phyloP scores from a whole-genome alignment of 2,797 vertebrate species.

The Eulemur mongoz region DNA sequence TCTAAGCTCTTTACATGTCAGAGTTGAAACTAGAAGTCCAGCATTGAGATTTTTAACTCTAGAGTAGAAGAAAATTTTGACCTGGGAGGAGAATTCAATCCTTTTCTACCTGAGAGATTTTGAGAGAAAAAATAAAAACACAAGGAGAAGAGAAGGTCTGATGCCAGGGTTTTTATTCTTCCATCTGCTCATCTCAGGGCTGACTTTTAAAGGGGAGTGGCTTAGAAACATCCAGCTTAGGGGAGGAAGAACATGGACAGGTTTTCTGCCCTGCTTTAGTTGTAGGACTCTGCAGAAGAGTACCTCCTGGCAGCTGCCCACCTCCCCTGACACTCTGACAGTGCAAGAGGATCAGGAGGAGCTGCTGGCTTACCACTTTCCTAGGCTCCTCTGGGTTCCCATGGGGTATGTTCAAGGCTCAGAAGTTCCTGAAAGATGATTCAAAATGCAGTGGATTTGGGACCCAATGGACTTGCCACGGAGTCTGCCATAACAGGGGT shows the following conservation, averaged over 20 bases:
- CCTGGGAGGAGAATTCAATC: neutral
- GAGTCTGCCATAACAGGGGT: neutral
- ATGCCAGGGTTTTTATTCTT: neutral
- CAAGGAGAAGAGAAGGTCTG: neutral
- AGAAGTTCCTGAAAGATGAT: neutral
- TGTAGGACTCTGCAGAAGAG: neutral
- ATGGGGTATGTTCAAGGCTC: neutral
- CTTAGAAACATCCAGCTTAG: neutral
- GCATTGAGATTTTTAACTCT: neutral
- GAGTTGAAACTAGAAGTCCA: neutral
- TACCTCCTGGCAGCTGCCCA: no score
- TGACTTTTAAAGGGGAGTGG: neutral
- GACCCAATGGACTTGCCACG: neutral
- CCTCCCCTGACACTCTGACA: neutral
- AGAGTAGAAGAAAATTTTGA: neutral
- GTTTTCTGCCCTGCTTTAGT: neutral
- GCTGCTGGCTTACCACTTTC: neutral
- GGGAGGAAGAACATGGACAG: no score
- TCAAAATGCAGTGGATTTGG: neutral
- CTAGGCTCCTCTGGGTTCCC: neutral
- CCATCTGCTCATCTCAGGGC: neutral
- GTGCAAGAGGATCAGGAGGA: neutral
- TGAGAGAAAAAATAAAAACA: neutral
- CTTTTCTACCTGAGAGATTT: neutral
- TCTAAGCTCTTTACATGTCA: neutral